Percentiles rank a stretch among this genome's conserved stretches.
These are phyloP conservation scores for Melinaea menophilus DNA, from an alignment of 2,888 invertebrate genomes.

Conservation along the genomic window DNA sequence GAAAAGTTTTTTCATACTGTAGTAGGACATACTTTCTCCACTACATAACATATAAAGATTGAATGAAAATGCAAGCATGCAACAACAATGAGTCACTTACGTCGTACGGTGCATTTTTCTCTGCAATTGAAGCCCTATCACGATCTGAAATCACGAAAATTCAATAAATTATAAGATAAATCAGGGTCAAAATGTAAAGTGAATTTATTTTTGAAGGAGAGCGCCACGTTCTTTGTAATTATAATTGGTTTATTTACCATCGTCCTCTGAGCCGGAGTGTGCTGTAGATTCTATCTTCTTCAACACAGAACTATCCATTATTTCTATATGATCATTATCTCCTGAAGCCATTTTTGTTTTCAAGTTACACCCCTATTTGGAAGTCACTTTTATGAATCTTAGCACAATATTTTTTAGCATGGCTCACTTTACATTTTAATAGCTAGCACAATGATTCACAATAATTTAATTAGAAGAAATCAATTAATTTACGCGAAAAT, in stretches of 20 bases:
- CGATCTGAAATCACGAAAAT: constrained; percentile 73
- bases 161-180: constrained; percentile 46
- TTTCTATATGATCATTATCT: constrained; percentile 89
- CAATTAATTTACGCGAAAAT: constrained; percentile 74
- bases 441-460: constrained; percentile 68
- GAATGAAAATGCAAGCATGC: constrained; percentile 46
- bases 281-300: constrained; percentile 80
- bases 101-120: constrained; percentile 80
- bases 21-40: constrained; percentile 40
- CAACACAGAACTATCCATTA: constrained; percentile 81
- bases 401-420: constrained; percentile 66
- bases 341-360: constrained; percentile 87
- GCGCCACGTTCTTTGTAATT: background rate
- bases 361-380: constrained; percentile 69
- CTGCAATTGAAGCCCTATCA: constrained; percentile 78
- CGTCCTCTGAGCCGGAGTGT: constrained; percentile 79
- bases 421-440: constrained; percentile 69
- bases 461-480: constrained; percentile 76
- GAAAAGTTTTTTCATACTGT: background rate
- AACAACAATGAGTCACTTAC: constrained; percentile 69
- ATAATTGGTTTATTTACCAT: constrained; percentile 64
- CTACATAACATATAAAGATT: constrained; percentile 34
- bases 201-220: background rate
- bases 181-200: constrained; percentile 34
- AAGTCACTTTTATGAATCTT: constrained; percentile 56